Base-by-base conservation (phyloP, 2,888 invertebrate species). In the Phengaris alcon region DNA sequence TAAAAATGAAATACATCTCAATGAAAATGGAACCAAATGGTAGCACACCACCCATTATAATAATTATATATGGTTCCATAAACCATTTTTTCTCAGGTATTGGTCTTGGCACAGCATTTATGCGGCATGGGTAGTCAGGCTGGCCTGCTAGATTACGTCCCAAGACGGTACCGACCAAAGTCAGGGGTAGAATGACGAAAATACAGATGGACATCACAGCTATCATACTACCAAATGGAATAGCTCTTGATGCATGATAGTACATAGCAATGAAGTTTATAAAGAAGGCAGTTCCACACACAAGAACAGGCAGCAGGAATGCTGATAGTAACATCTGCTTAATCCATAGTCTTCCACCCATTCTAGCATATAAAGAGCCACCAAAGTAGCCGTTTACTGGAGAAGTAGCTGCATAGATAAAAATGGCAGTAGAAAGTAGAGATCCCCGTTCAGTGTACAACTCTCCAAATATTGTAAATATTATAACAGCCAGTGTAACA, bases 1-100 rank as follows among this genome's bases (percentile, higher is more conserved):
- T 99, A 91, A 99, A 99, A 84, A 99, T 99, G 88, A 99, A 99
- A 89, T 99, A 99, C 99, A 99, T 99, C 95, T 99, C 99, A 91
- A 99, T 99, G 90, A 99, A 99, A 85, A 99, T 99, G 73, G 99
- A 99, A 70, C 99, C 99, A 93, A 99, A 99, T 0, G 99, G 99
- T 83, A 99, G 93, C 76, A 99, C 96, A 74, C 99, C 99, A 79
- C 99, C 99, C 73, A 99, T 95, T 81, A 98, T 94, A 77, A 99
- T 97, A 80, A 99, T 99, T 64, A 99, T 96, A 73, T 96, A 95
- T 6, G 99, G 99, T 89, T 99, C 99, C 98, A 99, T 99, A 87
- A 98, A 99, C 98, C 99, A 99, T 89, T 99, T 99, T 91, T 99
- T 99, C 88, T 99, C 98, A 4, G 99, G 99, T 79, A 99, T 99